phyloP scores from a whole-genome alignment of 1,140 invertebrate genomes.

The Danaus plexippus region DNA sequence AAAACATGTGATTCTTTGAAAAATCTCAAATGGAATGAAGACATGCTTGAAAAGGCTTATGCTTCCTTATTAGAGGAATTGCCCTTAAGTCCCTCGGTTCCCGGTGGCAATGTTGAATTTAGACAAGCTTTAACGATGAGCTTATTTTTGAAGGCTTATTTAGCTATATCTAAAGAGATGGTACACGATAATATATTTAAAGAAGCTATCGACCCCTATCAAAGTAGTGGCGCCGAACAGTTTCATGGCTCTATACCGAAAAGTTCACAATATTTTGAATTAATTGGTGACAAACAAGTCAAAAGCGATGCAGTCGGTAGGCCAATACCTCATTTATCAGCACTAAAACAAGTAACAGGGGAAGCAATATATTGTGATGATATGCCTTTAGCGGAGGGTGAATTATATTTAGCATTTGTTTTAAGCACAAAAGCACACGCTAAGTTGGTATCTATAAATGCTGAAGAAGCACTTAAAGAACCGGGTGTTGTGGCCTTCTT shows the following conservation, averaged over 20 bases:
- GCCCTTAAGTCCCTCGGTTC: constrained; percentile 83
- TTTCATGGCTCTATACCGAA: constrained; percentile 78
- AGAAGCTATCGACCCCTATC: constrained; percentile 60
- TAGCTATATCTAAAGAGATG: constrained; percentile 79
- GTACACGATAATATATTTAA: constrained; percentile 61
- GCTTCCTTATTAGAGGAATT: constrained; percentile 81
- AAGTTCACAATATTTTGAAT: constrained; percentile 87
- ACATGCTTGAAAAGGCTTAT: constrained; percentile 79
- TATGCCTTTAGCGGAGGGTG: constrained; percentile 81
- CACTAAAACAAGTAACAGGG: constrained; percentile 90
- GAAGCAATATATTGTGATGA: constrained; percentile 96
- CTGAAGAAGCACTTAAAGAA: constrained; percentile 78
- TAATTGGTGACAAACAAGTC: constrained; percentile 77
- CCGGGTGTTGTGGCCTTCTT: constrained; percentile 86
- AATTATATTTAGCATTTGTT: constrained; percentile 86
- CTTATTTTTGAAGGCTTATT: constrained; percentile 93
- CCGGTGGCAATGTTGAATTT: constrained; percentile 92
- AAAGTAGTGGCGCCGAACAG: constrained; percentile 73
- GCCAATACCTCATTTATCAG: constrained; percentile 87
- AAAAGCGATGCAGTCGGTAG: constrained; percentile 84
- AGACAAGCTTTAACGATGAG: constrained; percentile 85
- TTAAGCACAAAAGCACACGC: constrained; percentile 88
- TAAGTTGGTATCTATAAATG: constrained; percentile 82
- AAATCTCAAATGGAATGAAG: constrained; percentile 83
- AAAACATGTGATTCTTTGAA: constrained; percentile 78